A percentile compares a stretch with the other conserved stretches of the same genome.
These are phyloP conservation scores for Hoplostethus mediterraneus DNA, from an alignment of 2,797 vertebrate genomes.

Conservation along the genomic window DNA sequence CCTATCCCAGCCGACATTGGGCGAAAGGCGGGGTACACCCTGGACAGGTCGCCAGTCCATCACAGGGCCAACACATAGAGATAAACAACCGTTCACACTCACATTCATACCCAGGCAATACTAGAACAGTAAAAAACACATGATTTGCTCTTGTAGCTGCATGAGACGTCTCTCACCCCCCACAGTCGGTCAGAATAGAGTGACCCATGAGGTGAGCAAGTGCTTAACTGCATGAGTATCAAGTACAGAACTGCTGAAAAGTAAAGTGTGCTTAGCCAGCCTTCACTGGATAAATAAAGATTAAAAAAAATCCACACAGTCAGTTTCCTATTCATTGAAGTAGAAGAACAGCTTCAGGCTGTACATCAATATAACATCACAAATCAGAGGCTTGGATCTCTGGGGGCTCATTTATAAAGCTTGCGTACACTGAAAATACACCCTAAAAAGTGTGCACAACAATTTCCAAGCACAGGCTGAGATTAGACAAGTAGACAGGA, in stretches of 20 bases:
- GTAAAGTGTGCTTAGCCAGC: constrained; percentile 41
- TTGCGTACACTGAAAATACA: constrained; percentile 73
- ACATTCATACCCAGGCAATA: too few species aligned
- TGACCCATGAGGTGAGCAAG: background rate
- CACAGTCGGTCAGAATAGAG: too few species aligned
- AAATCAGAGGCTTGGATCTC: constrained; percentile 76
- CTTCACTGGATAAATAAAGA: constrained; percentile 69
- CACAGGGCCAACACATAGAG: too few species aligned
- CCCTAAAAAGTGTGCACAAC: constrained; percentile 57
- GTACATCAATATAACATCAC: constrained; percentile 81
- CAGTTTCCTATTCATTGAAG: constrained; percentile 73
- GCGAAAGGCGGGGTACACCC: too few species aligned
- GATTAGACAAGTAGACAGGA: constrained; percentile 43
- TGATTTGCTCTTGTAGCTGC: too few species aligned
- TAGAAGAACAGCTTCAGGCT: constrained; percentile 78
- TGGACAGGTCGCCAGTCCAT: too few species aligned
- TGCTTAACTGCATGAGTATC: constrained; percentile 25
- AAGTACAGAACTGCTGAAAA: constrained; percentile 19
- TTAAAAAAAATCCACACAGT: constrained; percentile 69
- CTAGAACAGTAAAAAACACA: too few species aligned
- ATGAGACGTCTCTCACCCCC: too few species aligned
- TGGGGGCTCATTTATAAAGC: constrained; percentile 79
- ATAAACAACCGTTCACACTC: too few species aligned
- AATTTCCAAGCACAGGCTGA: constrained; percentile 54
- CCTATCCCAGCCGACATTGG: too few species aligned